Evolutionary conservation across 1,140 invertebrate genomes (phyloP).

Genomic region (Delia radicum): DNA sequence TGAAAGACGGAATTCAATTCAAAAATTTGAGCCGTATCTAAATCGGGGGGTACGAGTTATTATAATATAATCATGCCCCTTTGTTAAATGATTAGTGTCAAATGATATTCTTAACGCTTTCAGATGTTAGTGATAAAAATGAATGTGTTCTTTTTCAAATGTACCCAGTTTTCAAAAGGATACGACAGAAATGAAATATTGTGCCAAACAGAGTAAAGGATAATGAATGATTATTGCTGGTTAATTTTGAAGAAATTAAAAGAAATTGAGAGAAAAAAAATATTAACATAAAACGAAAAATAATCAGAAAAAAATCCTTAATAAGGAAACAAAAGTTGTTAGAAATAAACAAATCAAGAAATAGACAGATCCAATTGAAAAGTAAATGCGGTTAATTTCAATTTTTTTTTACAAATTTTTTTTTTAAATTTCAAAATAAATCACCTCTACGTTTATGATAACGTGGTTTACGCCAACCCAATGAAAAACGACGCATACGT

Average conservation of each 20-base stretch:
- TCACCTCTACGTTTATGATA: slow-evolving; percentile 55
- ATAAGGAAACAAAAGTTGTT: background rate
- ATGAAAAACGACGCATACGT: slow-evolving; percentile 47
- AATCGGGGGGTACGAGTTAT: no score
- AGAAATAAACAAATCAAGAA: background rate
- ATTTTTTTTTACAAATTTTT: background rate
- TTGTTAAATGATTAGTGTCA: background rate
- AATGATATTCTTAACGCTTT: background rate
- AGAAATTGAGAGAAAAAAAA: slow-evolving; percentile 6
- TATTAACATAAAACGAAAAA: background rate
- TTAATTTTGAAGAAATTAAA: slow-evolving; percentile 9
- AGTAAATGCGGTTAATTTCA: slow-evolving; percentile 4
- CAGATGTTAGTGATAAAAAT: background rate
- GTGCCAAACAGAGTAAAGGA: background rate
- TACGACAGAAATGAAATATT: background rate
- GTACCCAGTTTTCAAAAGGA: background rate
- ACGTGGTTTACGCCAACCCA: slow-evolving; percentile 52
- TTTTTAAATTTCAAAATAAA: slow-evolving; percentile 3
- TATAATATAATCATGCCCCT: no score
- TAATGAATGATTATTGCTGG: slow-evolving; percentile 15
- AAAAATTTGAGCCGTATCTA: no score
- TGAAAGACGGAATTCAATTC: no score
- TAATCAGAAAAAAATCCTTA: slow-evolving; percentile 6
- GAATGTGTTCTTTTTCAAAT: background rate
- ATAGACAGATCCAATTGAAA: background rate